Base-by-base conservation (phyloP, 1,140 invertebrate genomes). In the Philotrypesis tridentata region DNA sequence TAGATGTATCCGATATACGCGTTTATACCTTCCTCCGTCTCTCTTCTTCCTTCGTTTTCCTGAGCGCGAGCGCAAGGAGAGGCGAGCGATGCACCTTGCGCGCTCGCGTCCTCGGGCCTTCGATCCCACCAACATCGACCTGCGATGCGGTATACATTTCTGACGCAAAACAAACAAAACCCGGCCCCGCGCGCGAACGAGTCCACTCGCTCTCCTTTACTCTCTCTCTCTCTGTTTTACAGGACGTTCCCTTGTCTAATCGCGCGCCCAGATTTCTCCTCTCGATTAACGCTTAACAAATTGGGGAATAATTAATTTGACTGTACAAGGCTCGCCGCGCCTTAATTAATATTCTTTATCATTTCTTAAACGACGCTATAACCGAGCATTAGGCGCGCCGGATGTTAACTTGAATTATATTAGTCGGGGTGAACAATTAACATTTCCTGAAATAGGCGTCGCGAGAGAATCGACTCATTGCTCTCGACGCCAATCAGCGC, bases 41-140 rank as follows among this genome's bases (percentile, higher is more conserved):
- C 9, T 40, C 40, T 60, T n/a, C 37, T 31, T 77, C 63, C n/a
- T 63, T 40, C 25, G 29, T 31, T 60, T 17, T 63, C n/a, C 31
- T 40, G n/a, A n/a, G n/a, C n/a, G n/a, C n/a, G n/a, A n/a, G n/a
- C n/a, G 55, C 25, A n/a, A 55, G 48, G n/a, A 37, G 55, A 14
- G 2, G 14, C 43, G 31, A n/a, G n/a, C n/a, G n/a, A n/a, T 25
- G 12, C 61, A 77, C 75, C 63, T 77, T 77, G 37, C 61, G 60
- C 31, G 4, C 33, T 37, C 9, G 3, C 31, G 67, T 3, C 71
- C 27, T 73, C 55, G 29, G 21, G n/a, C n/a, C n/a, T 25, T 75
- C 60, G 74, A 76, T 76, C 31, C 60, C 37, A 40, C n/a, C 31
- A n/a, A 14, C 27, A 60, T 60, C 31, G 74, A 40, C n/a, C 12